Evolutionary conservation across 2,113 vertebrate genomes (phyloP).

Genomic region (Clarias batrachus): DNA sequence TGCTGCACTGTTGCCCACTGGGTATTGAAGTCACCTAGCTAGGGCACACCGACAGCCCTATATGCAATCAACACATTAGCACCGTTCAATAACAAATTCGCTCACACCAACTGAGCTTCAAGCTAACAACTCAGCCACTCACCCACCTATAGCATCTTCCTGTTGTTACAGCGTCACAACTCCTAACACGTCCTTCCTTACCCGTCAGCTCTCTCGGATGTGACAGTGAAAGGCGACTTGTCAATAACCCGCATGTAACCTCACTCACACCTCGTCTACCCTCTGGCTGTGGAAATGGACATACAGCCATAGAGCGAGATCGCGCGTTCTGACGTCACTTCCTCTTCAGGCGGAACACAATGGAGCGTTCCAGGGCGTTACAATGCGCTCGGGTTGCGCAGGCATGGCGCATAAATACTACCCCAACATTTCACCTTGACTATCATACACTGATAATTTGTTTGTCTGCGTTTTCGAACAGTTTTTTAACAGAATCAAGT

Average conservation of each 20-base stretch:
- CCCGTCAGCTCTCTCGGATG: not conserved
- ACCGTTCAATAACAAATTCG: not conserved
- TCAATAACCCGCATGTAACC: not conserved
- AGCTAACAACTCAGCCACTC: not conserved
- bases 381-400: not conserved
- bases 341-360: not conserved
- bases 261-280: not conserved
- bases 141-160: not conserved
- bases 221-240: not conserved
- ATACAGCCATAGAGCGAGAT: not conserved
- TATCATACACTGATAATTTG: not conserved
- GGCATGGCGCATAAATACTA: not conserved
- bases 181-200: not conserved
- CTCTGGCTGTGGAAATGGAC: not conserved
- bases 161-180: not conserved
- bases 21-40: not conserved
- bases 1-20: not conserved
- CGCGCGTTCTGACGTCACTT: conserved; percentile 36
- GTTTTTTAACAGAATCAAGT: not conserved
- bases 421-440: not conserved
- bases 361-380: not conserved
- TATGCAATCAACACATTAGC: not conserved
- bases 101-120: not conserved
- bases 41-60: not conserved
- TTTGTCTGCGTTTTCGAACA: not conserved